These are phyloP conservation scores for Aphyosemion australe DNA, from an alignment of 2,113 vertebrate genomes.

Conservation along the genomic window DNA sequence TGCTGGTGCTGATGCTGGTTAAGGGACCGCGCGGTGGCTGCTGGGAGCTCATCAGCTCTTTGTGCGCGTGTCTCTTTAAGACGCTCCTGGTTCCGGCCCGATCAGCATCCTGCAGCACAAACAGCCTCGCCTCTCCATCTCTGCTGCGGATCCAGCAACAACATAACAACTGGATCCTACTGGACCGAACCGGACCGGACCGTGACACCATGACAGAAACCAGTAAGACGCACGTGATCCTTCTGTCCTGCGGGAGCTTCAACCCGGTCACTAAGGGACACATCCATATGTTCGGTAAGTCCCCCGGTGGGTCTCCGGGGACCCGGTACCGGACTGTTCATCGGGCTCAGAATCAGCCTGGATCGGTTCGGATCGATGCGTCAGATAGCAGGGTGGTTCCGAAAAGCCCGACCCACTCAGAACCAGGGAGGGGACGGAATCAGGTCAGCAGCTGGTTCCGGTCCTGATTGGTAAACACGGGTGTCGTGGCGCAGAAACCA, in stretches of 20 bases:
- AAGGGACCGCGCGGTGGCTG: no score
- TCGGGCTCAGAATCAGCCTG: background rate
- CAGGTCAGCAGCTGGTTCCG: background rate
- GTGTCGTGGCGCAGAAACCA: conserved; percentile 41
- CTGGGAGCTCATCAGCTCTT: no score
- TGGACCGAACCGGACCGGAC: conserved; percentile 2
- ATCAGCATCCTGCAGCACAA: background rate
- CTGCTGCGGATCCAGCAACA: background rate
- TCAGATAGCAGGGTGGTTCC: no score
- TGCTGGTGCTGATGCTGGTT: no score
- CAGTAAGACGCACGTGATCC: conserved; percentile 92
- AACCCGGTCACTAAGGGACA: conserved; percentile 97
- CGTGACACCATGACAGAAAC: conserved; percentile 85
- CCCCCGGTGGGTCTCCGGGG: background rate
- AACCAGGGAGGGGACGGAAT: no score
- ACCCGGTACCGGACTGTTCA: background rate
- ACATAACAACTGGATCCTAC: background rate
- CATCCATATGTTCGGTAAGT: conserved; percentile 96
- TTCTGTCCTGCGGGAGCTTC: conserved; percentile 97
- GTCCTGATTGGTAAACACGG: background rate
- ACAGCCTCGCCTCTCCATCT: background rate
- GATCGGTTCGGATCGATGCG: no score
- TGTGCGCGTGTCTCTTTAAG: no score
- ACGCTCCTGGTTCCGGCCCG: no score
- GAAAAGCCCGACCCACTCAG: background rate